Conservation (phyloP, 1,140 invertebrate species). For the Cecropterus lyciades region DNA sequence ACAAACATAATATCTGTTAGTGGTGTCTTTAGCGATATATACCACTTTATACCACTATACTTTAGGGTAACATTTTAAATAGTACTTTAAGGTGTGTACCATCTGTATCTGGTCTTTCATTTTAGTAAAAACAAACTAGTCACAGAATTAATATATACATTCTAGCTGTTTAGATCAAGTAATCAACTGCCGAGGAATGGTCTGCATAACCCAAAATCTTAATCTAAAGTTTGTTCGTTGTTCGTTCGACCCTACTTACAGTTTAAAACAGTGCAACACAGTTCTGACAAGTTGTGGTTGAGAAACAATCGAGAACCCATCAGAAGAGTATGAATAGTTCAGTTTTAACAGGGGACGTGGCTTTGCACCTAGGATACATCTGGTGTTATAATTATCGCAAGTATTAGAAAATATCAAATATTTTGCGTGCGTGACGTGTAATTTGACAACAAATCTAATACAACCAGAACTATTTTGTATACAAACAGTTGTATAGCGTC, state of each 20-base stretch:
- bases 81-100: too few relatives aligned
- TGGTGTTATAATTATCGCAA: not conserved
- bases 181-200: not conserved
- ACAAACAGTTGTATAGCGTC: too few relatives aligned
- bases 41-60: too few relatives aligned
- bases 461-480: too few relatives aligned
- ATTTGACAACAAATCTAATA: too few relatives aligned
- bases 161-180: not conserved
- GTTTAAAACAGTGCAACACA: slow-evolving; percentile 31
- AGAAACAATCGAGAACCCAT: slow-evolving; percentile 27
- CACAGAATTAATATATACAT: not conserved
- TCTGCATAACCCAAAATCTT: slow-evolving; percentile 12
- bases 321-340: slow-evolving; percentile 45
- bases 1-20: too few relatives aligned
- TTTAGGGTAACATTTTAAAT: too few relatives aligned
- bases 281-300: slow-evolving; percentile 35
- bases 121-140: too few relatives aligned
- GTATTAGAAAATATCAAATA: not conserved
- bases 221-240: slow-evolving; percentile 14
- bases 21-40: too few relatives aligned
- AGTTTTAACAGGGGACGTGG: slow-evolving; percentile 31
- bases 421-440: too few relatives aligned
- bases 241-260: slow-evolving; percentile 1
- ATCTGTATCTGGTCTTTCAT: too few relatives aligned
- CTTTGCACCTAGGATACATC: not conserved